Evolutionary conservation across 2,797 vertebrate species (phyloP).

Genomic region (Tolypeutes matacus): DNA sequence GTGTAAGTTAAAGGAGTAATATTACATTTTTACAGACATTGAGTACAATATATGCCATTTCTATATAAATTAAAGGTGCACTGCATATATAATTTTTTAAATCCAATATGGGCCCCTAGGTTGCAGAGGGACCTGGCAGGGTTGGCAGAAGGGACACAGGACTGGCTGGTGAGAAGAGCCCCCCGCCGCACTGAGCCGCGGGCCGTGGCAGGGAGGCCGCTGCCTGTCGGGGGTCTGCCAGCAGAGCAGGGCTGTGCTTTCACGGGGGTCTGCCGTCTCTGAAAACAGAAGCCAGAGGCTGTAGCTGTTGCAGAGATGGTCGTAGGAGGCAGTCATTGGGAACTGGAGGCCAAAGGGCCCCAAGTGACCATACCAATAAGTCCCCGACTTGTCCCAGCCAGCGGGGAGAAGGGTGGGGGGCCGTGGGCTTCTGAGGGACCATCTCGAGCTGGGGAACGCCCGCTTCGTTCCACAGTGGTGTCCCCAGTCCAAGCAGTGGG

Average conservation of each 20-base stretch:
- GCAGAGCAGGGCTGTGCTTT: not conserved
- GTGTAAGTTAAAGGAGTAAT: too few species aligned
- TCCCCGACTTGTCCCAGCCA: not conserved
- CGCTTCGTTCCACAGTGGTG: not conserved
- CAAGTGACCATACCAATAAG: not conserved
- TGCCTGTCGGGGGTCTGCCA: not conserved
- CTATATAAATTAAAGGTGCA: too few species aligned
- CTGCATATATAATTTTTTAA: too few species aligned
- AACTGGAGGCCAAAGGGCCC: not conserved
- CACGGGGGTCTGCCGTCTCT: constrained; percentile 42
- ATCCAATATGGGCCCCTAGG: not conserved
- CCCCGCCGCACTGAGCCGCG: not conserved
- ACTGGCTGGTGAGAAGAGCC: too few species aligned
- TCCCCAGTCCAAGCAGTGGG: not conserved
- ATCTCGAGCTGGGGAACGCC: not conserved
- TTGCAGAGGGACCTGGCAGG: not conserved
- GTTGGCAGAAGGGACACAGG: not conserved
- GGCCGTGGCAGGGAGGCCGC: not conserved
- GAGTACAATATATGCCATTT: too few species aligned
- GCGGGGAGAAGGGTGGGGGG: not conserved
- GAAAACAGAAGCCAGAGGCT: constrained; percentile 64
- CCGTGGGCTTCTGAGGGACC: not conserved
- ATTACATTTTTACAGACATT: too few species aligned
- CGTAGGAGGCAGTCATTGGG: not conserved
- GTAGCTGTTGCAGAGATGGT: not conserved